A percentile compares a stretch with the other conserved stretches of the same genome.
phyloP scores from a whole-genome alignment of 2,113 vertebrate genomes.

The Ammodytes dubius region DNA sequence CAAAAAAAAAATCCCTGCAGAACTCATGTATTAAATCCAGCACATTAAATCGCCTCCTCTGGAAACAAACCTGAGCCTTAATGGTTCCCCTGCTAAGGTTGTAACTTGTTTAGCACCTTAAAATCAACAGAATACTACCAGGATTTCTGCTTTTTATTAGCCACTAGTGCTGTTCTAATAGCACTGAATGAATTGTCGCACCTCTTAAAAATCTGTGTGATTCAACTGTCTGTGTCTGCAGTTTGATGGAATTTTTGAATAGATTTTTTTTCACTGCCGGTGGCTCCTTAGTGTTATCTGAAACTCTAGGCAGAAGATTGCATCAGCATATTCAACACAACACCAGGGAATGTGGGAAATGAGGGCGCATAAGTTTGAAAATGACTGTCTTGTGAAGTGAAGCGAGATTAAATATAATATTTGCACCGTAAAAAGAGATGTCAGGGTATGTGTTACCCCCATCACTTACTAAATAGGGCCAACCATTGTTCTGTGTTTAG shows the following conservation, averaged over 20 bases:
- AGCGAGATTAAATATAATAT: slow-evolving; percentile 18
- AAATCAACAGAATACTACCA: slow-evolving; percentile 13
- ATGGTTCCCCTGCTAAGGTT: neutral
- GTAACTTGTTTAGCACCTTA: neutral
- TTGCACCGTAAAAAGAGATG: slow-evolving; percentile 15
- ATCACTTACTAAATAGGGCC: neutral
- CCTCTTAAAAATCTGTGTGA: slow-evolving; percentile 14
- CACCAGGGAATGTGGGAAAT: slow-evolving; percentile 48
- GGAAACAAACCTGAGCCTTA: slow-evolving; percentile 31
- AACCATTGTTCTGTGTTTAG: neutral
- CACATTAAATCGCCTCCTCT: slow-evolving; percentile 26
- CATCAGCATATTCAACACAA: slow-evolving; percentile 70
- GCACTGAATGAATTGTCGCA: slow-evolving; percentile 25
- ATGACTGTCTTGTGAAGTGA: slow-evolving; percentile 31
- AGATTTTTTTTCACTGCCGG: slow-evolving; percentile 38
- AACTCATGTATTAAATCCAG: slow-evolving; percentile 22
- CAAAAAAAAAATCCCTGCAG: too few relatives aligned
- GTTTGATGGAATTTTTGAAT: slow-evolving; percentile 46
- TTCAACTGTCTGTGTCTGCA: slow-evolving; percentile 31
- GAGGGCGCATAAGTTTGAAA: slow-evolving; percentile 16
- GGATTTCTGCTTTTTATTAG: slow-evolving; percentile 12
- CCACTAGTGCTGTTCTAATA: neutral
- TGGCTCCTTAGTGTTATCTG: slow-evolving; percentile 41
- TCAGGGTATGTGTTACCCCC: neutral
- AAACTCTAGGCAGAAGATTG: slow-evolving; percentile 63